Evolutionary conservation across 53 echinoderm and acorn worm species (phyloP).

Genomic region (Echinometra lucunter): DNA sequence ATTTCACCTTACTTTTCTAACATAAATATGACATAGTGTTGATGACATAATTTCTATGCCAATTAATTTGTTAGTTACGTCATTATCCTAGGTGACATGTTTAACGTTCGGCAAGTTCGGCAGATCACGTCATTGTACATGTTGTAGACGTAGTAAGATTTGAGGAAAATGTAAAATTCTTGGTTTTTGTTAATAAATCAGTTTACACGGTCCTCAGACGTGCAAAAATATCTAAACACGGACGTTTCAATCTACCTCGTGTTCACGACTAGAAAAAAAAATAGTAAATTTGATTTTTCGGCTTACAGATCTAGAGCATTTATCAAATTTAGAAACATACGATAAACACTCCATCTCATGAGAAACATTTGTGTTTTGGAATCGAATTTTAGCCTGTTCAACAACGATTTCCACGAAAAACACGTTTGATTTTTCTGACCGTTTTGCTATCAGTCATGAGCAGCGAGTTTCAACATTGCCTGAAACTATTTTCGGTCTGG

Average conservation of each 20-base stretch:
- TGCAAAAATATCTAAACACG: neutral
- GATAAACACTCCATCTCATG: neutral
- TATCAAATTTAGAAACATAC: neutral
- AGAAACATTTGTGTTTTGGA: neutral
- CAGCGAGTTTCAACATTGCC: neutral
- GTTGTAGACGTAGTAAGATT: too few relatives aligned
- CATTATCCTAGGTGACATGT: too few relatives aligned
- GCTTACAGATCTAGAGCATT: neutral
- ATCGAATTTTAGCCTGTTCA: neutral
- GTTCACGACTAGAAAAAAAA: neutral
- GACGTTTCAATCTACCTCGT: neutral
- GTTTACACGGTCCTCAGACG: neutral
- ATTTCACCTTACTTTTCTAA: too few relatives aligned
- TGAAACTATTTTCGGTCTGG: conserved; percentile 1
- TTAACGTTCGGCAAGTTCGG: too few relatives aligned
- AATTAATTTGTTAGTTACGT: too few relatives aligned
- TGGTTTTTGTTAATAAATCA: too few relatives aligned
- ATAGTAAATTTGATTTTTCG: neutral
- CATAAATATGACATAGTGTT: too few relatives aligned
- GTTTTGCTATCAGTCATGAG: neutral
- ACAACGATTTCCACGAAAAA: neutral
- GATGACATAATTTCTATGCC: too few relatives aligned
- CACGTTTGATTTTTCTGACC: neutral
- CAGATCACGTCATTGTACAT: too few relatives aligned
- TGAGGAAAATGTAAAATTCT: too few relatives aligned